A percentile compares a stretch with the other conserved stretches of the same genome.
Evolutionary conservation across 2,888 invertebrate species (phyloP).

Genomic region (Drosophila acutilabella): DNA sequence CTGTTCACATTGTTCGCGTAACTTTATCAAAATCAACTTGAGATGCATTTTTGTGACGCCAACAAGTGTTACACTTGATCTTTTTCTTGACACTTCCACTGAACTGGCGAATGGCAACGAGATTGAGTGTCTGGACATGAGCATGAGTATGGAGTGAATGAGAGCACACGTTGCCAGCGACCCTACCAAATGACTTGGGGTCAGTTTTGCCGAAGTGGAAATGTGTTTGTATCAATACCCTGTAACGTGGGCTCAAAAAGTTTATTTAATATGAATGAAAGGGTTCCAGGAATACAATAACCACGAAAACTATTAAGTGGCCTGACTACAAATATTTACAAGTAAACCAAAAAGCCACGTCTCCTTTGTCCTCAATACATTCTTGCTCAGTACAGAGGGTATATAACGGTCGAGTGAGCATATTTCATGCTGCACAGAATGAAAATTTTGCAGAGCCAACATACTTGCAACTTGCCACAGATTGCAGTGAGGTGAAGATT

Average conservation of each 20-base stretch:
- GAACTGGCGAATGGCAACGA: slow-evolving; percentile 34
- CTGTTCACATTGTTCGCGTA: slow-evolving; percentile 49
- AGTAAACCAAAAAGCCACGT: neutral
- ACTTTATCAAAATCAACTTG: slow-evolving; percentile 67
- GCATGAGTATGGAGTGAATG: slow-evolving; percentile 9
- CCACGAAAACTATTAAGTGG: too few relatives aligned
- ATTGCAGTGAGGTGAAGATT: slow-evolving; percentile 51
- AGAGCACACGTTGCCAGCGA: slow-evolving; percentile 8
- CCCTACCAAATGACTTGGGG: slow-evolving; percentile 10
- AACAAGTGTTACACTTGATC: slow-evolving; percentile 80
- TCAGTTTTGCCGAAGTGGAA: slow-evolving; percentile 39
- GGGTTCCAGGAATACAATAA: neutral
- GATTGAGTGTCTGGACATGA: slow-evolving; percentile 60
- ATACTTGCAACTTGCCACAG: slow-evolving; percentile 36
- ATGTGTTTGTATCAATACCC: slow-evolving; percentile 3
- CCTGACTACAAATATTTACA: too few relatives aligned
- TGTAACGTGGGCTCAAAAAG: neutral
- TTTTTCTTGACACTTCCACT: slow-evolving; percentile 65
- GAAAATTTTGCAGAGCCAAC: slow-evolving; percentile 45
- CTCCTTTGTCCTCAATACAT: neutral
- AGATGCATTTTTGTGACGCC: slow-evolving; percentile 73
- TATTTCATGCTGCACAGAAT: slow-evolving; percentile 32
- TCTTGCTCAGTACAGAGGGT: neutral
- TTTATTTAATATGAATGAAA: neutral
- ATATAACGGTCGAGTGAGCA: neutral